These are phyloP conservation scores for Eretmochelys imbricata DNA, from an alignment of 2,113 vertebrate genomes.

Conservation along the genomic window DNA sequence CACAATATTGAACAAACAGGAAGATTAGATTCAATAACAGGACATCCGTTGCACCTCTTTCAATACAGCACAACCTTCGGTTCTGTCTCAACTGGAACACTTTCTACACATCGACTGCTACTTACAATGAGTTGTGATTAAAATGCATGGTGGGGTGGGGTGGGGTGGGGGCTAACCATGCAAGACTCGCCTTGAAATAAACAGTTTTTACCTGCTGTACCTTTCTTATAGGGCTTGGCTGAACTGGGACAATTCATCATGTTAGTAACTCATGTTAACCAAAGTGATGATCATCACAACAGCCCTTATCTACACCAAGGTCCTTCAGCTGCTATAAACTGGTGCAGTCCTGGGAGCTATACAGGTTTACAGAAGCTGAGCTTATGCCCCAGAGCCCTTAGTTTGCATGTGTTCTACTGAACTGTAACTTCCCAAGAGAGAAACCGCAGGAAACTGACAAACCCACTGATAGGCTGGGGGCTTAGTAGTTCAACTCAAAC, in stretches of 20 bases:
- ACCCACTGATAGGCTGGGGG: background rate
- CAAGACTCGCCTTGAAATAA: background rate
- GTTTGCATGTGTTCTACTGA: background rate
- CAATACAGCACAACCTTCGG: background rate
- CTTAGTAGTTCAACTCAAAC: background rate
- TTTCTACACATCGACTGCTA: background rate
- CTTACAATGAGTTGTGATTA: no score
- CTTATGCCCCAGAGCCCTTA: background rate
- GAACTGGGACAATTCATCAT: background rate
- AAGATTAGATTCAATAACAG: background rate
- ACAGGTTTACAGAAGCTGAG: background rate
- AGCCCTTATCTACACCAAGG: background rate
- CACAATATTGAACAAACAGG: background rate
- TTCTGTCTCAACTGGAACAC: accelerated
- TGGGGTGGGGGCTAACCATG: background rate
- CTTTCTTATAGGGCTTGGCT: background rate
- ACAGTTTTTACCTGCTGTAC: background rate
- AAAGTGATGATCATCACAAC: background rate
- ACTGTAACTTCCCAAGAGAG: background rate
- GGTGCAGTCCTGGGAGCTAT: background rate
- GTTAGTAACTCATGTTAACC: background rate
- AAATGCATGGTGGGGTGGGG: no score
- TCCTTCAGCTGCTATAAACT: background rate
- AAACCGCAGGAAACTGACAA: background rate
- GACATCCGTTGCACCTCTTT: no score